A percentile compares a stretch with the other conserved stretches of the same genome.
These are phyloP conservation scores for Drosophila albomicans DNA, from an alignment of 1,140 invertebrate species.

Conservation along the genomic window DNA sequence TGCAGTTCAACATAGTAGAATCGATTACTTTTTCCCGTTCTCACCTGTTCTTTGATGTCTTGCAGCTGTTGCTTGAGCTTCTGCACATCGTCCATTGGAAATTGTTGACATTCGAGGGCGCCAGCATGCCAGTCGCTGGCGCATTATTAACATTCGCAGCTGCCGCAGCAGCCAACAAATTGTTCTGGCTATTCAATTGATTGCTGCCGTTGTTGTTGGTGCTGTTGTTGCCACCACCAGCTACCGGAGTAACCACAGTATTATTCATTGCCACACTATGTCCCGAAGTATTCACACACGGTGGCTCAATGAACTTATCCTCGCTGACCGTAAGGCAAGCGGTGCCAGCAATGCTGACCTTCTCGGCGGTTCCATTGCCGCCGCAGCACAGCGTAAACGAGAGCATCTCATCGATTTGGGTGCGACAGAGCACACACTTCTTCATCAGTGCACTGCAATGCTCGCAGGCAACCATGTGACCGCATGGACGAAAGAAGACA, in stretches of 20 bases:
- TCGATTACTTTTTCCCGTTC: neutral
- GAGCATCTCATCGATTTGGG: constrained; percentile 92
- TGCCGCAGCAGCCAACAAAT: constrained; percentile 28
- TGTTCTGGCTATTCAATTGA: constrained; percentile 54
- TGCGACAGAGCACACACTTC: constrained; percentile 97
- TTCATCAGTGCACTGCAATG: constrained; percentile 97
- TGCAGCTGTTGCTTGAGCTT: constrained; percentile 98
- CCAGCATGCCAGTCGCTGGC: constrained; percentile 50
- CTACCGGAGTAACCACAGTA: constrained; percentile 74
- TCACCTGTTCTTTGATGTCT: constrained; percentile 98
- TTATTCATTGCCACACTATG: constrained; percentile 83
- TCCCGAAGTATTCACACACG: constrained; percentile 74
- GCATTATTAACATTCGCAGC: constrained; percentile 55
- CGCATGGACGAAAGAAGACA: constrained; percentile 96
- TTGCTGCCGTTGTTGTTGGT: constrained; percentile 28
- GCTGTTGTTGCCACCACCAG: constrained; percentile 32
- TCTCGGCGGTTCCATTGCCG: constrained; percentile 86
- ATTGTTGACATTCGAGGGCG: constrained; percentile 82
- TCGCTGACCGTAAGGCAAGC: constrained; percentile 26
- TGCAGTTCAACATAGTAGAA: too few species aligned
- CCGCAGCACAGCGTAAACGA: constrained; percentile 90
- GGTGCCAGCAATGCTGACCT: constrained; percentile 76
- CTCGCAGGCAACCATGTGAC: constrained; percentile 97
- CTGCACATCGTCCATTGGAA: constrained; percentile 91
- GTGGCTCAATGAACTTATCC: constrained; percentile 61